Evolutionary conservation across 2,888 invertebrate genomes (phyloP).

Genomic region (Drosophila ustulata): DNA sequence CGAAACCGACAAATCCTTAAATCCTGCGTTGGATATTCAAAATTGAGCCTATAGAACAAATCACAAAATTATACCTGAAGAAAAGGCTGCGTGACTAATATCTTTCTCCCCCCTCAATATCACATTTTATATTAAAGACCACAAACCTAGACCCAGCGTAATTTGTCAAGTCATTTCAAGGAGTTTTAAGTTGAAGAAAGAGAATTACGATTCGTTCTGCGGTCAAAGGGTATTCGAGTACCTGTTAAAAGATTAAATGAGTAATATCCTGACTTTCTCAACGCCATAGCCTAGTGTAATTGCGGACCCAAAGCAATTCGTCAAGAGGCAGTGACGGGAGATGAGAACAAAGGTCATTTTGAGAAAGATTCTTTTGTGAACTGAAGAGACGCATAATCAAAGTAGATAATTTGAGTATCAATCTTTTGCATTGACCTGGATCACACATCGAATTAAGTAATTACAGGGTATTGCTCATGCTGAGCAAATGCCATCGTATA

Average conservation of each 20-base stretch:
- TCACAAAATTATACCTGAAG: neutral
- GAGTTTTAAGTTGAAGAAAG: neutral
- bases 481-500: neutral
- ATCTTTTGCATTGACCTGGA: neutral
- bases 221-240: neutral
- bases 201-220: neutral
- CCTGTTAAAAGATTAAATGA: neutral
- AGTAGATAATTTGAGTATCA: too few species aligned
- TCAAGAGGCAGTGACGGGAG: neutral
- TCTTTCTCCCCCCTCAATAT: neutral
- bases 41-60: too few species aligned
- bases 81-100: neutral
- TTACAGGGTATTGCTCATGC: neutral
- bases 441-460: neutral
- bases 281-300: neutral
- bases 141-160: neutral
- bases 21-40: too few species aligned
- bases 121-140: neutral
- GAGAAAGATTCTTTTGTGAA: neutral
- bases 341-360: neutral
- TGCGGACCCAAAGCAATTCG: constrained; percentile 4
- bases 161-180: constrained; percentile 1
- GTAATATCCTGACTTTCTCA: constrained; percentile 1
- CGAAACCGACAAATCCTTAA: too few species aligned
- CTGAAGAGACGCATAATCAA: neutral